Percentiles rank a stretch among this genome's conserved stretches.
Evolutionary conservation across 2,888 invertebrate species (phyloP).

Genomic region (Nemoura dubitans): DNA sequence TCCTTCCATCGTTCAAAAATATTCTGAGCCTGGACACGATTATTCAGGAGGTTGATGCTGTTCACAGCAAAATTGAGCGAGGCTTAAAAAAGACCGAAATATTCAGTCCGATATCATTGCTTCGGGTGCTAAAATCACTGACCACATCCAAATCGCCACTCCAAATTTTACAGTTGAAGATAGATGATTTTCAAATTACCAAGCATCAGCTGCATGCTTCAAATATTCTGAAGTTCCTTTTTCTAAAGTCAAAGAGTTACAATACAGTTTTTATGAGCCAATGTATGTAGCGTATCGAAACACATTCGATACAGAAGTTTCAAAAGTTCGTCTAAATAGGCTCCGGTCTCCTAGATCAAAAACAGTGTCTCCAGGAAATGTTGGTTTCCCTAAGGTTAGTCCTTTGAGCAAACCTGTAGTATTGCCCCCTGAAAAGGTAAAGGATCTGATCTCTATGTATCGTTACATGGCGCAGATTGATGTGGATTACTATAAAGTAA

Average conservation of each 20-base stretch:
- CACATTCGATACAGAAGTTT: not conserved
- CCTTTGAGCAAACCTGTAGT: not conserved
- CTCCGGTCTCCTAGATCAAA: not conserved
- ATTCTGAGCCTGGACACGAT: not conserved
- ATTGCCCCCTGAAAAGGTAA: constrained; percentile 8
- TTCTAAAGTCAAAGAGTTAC: not conserved
- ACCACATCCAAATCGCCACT: not conserved
- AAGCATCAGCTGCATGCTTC: not conserved
- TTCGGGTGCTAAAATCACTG: not conserved
- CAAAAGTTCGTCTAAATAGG: not conserved
- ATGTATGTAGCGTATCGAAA: not conserved
- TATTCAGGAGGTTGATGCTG: constrained; percentile 3
- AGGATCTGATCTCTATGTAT: not conserved
- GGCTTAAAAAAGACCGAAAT: not conserved
- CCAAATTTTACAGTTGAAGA: constrained; percentile 13
- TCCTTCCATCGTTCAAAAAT: not conserved
- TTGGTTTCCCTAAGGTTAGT: not conserved
- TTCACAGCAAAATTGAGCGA: constrained; percentile 14
- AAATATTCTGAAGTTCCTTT: not conserved
- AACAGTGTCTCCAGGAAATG: not conserved
- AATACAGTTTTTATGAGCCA: not conserved
- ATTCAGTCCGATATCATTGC: not conserved
- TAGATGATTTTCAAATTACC: constrained; percentile 63
- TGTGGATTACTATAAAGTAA: not conserved
- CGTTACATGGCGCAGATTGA: constrained; percentile 5